Percentiles rank a stretch among this genome's conserved stretches.
Evolutionary conservation across 2,797 vertebrate genomes (phyloP).

Genomic region (Oreonectes daqikongensis): DNA sequence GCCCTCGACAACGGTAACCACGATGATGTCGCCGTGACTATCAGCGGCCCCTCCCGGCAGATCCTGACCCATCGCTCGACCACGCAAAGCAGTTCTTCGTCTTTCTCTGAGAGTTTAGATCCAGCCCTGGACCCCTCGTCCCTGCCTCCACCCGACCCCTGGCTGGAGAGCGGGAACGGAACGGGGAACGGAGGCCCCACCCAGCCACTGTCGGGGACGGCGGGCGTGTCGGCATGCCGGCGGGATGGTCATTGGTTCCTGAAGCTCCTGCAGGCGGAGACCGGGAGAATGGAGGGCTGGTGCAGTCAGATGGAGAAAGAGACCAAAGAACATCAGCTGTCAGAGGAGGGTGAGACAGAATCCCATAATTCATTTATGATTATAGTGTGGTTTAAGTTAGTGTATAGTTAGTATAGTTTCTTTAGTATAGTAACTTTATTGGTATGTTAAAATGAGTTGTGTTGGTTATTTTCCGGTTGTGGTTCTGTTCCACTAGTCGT

Average conservation of each 20-base stretch:
- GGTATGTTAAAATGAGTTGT: too few relatives aligned
- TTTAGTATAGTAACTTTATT: too few relatives aligned
- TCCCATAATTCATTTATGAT: too few relatives aligned
- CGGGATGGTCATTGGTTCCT: constrained; percentile 97
- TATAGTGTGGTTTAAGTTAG: too few relatives aligned
- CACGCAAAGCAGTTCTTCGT: constrained; percentile 90
- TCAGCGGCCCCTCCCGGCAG: constrained; percentile 75
- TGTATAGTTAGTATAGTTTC: too few relatives aligned
- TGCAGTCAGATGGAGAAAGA: constrained; percentile 99
- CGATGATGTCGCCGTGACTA: constrained; percentile 67
- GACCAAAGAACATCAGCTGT: constrained; percentile 96
- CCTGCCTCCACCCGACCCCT: constrained; percentile 94
- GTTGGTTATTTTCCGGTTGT: too few relatives aligned
- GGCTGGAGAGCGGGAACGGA: constrained; percentile 89
- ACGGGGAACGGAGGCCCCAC: constrained; percentile 75
- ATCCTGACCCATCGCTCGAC: constrained; percentile 84
- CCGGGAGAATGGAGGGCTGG: constrained; percentile 96
- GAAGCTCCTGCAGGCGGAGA: constrained; percentile 96
- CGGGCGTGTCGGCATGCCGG: constrained; percentile 77
- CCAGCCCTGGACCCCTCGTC: constrained; percentile 93
- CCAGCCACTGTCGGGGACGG: constrained; percentile 40
- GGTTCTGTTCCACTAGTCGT: too few relatives aligned
- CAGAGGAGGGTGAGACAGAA: constrained; percentile 88
- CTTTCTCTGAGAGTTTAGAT: constrained; percentile 95
- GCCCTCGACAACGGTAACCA: constrained; percentile 76